A percentile compares a stretch with the other conserved stretches of the same genome.
phyloP scores from a whole-genome alignment of 2,888 invertebrate species.

The Globia sparganii region DNA sequence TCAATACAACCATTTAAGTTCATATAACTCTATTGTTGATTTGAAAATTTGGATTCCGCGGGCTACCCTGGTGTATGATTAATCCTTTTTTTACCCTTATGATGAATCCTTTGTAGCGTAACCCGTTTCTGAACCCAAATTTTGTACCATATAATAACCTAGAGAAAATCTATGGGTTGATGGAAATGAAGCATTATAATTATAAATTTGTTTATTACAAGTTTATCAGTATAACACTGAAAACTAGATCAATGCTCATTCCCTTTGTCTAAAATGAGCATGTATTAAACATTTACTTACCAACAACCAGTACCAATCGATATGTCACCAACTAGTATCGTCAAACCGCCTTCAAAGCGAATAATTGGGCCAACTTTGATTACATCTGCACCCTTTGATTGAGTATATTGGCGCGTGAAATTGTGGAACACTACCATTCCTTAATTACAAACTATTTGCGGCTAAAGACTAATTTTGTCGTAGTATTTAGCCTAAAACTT shows the following conservation, averaged over 20 bases:
- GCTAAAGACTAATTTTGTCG: constrained; percentile 7
- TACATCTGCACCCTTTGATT: constrained; percentile 55
- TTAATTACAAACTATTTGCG: constrained; percentile 38
- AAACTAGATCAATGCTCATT: neutral
- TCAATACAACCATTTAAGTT: no score
- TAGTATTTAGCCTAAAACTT: constrained; percentile 6
- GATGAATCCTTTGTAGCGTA: no score
- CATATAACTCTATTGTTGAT: no score
- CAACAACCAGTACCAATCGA: constrained; percentile 8
- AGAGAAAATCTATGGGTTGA: neutral
- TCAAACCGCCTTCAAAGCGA: constrained; percentile 39
- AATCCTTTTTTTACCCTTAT: no score
- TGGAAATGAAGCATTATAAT: neutral
- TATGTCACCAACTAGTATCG: constrained; percentile 32
- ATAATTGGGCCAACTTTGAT: constrained; percentile 60
- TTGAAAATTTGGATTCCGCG: no score
- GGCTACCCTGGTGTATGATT: no score
- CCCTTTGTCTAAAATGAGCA: neutral
- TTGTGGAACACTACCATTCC: constrained; percentile 19
- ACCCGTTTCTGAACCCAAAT: neutral
- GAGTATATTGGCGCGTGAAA: constrained; percentile 49
- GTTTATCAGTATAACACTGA: neutral
- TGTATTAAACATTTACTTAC: constrained; percentile 7
- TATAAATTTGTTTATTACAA: neutral
- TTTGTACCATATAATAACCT: neutral